phyloP scores from a whole-genome alignment of 2,888 invertebrate species.

The Podabrus alpinus region DNA sequence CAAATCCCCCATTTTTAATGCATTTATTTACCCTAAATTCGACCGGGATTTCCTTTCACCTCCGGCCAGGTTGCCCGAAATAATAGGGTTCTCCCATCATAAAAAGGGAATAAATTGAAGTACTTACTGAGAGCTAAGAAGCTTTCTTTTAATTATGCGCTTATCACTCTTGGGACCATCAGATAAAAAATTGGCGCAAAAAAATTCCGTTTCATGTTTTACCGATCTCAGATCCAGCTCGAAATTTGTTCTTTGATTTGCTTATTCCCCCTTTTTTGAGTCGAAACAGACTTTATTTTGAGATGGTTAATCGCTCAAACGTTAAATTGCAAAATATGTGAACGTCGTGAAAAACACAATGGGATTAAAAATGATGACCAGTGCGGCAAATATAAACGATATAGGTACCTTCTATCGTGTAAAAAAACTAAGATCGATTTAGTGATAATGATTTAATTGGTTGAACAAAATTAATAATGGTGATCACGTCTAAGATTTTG shows the following conservation, averaged over 20 bases:
- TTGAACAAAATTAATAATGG: conserved; percentile 35
- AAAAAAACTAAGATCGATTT: conserved; percentile 12
- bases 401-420: background rate
- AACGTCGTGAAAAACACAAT: background rate
- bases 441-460: conserved; percentile 32
- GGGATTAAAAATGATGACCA: background rate
- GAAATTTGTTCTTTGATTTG: too few relatives aligned
- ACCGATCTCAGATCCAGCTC: too few relatives aligned
- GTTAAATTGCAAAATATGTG: background rate
- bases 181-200: background rate
- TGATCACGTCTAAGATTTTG: conserved; percentile 23
- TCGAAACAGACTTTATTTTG: too few relatives aligned
- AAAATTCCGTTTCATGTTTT: background rate
- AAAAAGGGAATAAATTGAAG: background rate
- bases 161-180: background rate
- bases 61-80: background rate
- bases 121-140: background rate
- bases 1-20: background rate
- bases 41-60: background rate
- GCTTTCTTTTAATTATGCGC: background rate
- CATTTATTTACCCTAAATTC: background rate
- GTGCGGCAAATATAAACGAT: background rate
- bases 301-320: background rate
- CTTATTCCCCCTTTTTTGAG: too few relatives aligned
- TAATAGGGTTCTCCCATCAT: background rate